These are phyloP conservation scores for Epinephelus fuscoguttatus DNA, from an alignment of 2,113 vertebrate species.

Conservation along the genomic window DNA sequence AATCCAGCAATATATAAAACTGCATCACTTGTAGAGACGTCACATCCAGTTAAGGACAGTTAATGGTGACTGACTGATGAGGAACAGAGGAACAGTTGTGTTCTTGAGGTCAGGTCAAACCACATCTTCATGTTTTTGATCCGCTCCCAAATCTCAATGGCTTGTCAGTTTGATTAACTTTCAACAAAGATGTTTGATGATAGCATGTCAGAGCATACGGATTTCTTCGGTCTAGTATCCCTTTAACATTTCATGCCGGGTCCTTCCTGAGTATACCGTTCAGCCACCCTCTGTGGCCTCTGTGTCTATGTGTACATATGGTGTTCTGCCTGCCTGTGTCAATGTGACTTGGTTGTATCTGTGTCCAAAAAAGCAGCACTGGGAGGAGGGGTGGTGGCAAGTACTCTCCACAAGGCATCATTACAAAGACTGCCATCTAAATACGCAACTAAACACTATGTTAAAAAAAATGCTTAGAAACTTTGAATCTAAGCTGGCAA, in stretches of 20 bases:
- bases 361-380: constrained; percentile 86
- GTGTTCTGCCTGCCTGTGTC: constrained; percentile 93
- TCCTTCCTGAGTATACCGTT: constrained; percentile 68
- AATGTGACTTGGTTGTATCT: constrained; percentile 93
- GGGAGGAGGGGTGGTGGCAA: constrained; percentile 63
- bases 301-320: constrained; percentile 87
- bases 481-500: not conserved
- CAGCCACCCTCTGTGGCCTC: constrained; percentile 69
- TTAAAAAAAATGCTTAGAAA: not conserved
- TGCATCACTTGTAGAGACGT: constrained; percentile 4
- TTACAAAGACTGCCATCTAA: constrained; percentile 55
- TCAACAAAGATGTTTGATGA: constrained; percentile 33
- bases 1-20: not conserved
- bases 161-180: not conserved
- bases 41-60: constrained; percentile 10
- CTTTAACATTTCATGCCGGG: constrained; percentile 68
- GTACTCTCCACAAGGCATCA: constrained; percentile 52
- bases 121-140: not conserved
- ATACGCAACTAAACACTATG: constrained; percentile 19
- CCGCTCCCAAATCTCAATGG: not conserved
- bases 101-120: not conserved
- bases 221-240: constrained; percentile 47
- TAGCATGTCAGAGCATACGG: constrained; percentile 37
- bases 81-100: constrained; percentile 22
- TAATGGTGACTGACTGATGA: constrained; percentile 18